phyloP scores from a whole-genome alignment of 2,888 invertebrate species.

The Agrenia bidenticulata region DNA sequence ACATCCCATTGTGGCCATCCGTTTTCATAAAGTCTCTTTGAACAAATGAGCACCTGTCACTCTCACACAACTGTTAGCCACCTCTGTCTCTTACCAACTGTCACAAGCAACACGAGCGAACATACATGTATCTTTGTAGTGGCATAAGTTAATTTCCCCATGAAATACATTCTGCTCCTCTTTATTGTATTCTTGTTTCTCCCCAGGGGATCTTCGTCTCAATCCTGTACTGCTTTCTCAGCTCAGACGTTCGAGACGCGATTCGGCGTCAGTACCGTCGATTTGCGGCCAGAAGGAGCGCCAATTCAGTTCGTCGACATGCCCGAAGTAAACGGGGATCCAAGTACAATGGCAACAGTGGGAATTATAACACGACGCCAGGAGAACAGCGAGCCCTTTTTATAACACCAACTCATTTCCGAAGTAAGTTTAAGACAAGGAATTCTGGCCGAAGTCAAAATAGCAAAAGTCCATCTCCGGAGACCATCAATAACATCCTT shows the following conservation, averaged over 20 bases:
- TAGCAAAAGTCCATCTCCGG: slow-evolving; percentile 32
- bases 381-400: slow-evolving; percentile 3
- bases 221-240: slow-evolving; percentile 48
- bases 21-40: no score
- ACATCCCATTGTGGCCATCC: no score
- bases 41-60: no score
- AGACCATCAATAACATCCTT: slow-evolving; percentile 29
- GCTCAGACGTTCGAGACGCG: slow-evolving; percentile 47
- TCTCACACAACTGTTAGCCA: no score
- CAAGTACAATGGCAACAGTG: slow-evolving; percentile 5
- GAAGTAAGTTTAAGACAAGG: slow-evolving; percentile 26
- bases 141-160: no score
- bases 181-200: slow-evolving; percentile 17
- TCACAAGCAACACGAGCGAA: no score
- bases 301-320: slow-evolving; percentile 29
- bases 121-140: no score
- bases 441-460: slow-evolving; percentile 17
- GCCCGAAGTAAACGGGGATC: slow-evolving; percentile 6
- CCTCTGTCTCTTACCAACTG: no score
- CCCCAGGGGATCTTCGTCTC: slow-evolving; percentile 48
- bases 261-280: slow-evolving; percentile 47
- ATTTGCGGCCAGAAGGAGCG: slow-evolving; percentile 40
- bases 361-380: not conserved
- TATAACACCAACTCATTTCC: slow-evolving; percentile 25
- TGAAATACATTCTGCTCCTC: no score